Base-by-base conservation (phyloP, 2,888 invertebrate species). In the Diaphora mendica region DNA sequence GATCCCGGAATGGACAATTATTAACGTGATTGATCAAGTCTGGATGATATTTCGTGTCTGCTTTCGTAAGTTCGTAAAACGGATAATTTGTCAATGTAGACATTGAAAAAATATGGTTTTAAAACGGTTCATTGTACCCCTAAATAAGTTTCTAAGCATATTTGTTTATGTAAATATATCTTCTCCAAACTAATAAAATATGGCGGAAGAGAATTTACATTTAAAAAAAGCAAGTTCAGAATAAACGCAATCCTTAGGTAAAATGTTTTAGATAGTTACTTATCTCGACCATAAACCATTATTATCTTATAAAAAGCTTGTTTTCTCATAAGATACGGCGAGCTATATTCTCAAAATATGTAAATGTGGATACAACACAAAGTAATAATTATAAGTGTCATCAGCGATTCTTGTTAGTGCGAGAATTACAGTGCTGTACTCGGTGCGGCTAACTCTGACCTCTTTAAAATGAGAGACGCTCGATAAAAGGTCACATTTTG, bases 301-400 rank as follows among this genome's bases (percentile, higher is more conserved):
- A 51, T 69, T 68, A 15, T 59, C 55, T 33, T n/a, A n/a, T 33
- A 30, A 42, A 42, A 44, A 44, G 26, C 33, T 64, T 51, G 35
- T 30, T 35, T 33, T 64, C 39, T 51, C 35, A 23, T 64, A 35
- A 68, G 68, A 68, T 64, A 39, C 42, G 55, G 55, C n/a, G 23
- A 48, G 23, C 33, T 66, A 33, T 48, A 71, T 74, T 71, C 70
- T 64, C 39, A 64, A 71, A 55, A 48, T 59, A 67, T 70, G 71
- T 68, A 62, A 69, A 76, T 76, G 73, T 76, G 70, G 64, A 35
- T 69, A 59, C 68, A 51, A 76, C 67, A 69, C 69, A 66, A 69
- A 15, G 55, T 71, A 68, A 42, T 70, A 67, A n/a, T 51, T 72
- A 35, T 64, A 62, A 75, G 68, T 69, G 65, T 75, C 65, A 68